These are phyloP conservation scores for Nipponia nippon DNA, from an alignment of 2,113 vertebrate genomes.

Conservation along the genomic window DNA sequence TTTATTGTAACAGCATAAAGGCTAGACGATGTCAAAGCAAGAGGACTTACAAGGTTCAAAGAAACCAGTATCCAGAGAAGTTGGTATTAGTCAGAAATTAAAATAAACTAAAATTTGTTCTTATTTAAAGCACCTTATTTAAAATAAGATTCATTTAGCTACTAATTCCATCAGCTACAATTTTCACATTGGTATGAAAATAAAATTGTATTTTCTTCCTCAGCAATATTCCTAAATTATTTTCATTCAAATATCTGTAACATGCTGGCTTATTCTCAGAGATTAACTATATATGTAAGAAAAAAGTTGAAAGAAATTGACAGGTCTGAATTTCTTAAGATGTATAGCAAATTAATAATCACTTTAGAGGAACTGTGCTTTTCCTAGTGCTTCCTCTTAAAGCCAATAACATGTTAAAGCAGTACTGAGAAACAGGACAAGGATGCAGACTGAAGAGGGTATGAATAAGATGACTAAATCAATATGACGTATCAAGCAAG, in stretches of 20 bases:
- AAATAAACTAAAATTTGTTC: background rate
- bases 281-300: background rate
- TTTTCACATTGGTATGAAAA: background rate
- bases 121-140: background rate
- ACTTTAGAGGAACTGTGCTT: background rate
- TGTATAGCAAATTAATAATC: background rate
- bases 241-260: background rate
- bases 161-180: background rate
- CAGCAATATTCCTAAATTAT: background rate
- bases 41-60: background rate
- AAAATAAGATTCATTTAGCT: background rate
- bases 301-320: background rate
- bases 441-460: background rate
- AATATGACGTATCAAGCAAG: background rate
- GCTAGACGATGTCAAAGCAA: background rate
- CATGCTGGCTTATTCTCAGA: background rate
- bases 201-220: background rate
- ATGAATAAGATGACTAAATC: background rate
- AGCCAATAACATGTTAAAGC: background rate
- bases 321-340: background rate
- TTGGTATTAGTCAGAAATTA: background rate
- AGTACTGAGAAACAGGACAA: background rate
- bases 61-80: background rate
- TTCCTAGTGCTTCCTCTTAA: background rate
- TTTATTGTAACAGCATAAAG: background rate